Percentiles rank a stretch among this genome's conserved stretches.
These are phyloP conservation scores for Linnaemya tessellans DNA, from an alignment of 2,888 invertebrate species.

Conservation along the genomic window DNA sequence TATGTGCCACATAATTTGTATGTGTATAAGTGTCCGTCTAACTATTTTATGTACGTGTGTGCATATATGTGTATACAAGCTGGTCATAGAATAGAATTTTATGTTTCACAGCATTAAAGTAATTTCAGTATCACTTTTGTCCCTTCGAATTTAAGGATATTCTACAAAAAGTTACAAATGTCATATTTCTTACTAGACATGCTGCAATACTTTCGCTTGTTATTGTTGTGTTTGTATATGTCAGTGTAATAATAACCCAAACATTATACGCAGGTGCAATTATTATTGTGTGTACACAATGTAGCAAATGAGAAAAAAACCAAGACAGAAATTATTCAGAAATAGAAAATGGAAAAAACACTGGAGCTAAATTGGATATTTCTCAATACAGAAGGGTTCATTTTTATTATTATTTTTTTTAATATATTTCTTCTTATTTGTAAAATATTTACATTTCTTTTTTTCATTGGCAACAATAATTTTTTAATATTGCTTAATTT, in stretches of 20 bases:
- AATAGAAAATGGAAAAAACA: slow-evolving; percentile 40
- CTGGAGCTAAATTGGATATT: slow-evolving; percentile 5
- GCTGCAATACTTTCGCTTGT: slow-evolving; percentile 2
- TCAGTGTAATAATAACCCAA: slow-evolving; percentile 30
- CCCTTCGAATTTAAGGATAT: neutral
- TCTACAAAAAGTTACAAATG: slow-evolving; percentile 24
- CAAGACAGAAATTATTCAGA: slow-evolving; percentile 39
- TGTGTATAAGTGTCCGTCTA: slow-evolving; percentile 13
- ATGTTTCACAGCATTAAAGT: neutral
- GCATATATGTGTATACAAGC: slow-evolving; percentile 37
- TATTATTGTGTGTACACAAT: slow-evolving; percentile 74
- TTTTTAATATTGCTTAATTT: neutral
- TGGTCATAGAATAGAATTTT: neutral
- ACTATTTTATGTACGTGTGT: neutral
- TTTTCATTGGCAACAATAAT: neutral
- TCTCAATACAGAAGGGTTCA: neutral
- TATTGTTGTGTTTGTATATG: neutral
- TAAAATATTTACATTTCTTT: neutral
- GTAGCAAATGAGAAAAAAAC: slow-evolving; percentile 45
- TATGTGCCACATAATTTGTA: neutral
- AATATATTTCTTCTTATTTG: neutral
- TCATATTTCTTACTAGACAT: slow-evolving; percentile 15
- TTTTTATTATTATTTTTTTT: slow-evolving; percentile 10
- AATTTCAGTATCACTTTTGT: slow-evolving; percentile 3
- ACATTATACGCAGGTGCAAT: slow-evolving; percentile 76